Conservation (phyloP, 2,888 invertebrate genomes). For the Pocota personata region DNA sequence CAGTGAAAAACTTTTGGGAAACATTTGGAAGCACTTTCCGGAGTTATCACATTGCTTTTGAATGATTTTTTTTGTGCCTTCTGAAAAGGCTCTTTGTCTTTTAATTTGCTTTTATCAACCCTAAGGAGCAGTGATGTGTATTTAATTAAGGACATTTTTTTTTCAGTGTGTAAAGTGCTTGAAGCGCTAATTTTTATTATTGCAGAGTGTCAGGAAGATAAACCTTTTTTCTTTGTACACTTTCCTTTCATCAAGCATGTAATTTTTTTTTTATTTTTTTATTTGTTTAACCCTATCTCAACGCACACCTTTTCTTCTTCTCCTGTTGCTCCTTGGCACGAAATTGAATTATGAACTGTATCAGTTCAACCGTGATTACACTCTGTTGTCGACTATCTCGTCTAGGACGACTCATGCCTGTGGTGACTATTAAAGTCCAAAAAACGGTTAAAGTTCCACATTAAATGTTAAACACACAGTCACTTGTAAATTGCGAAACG, state of each 20-base stretch:
- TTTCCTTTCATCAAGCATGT: slow-evolving; percentile 73
- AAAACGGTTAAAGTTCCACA: slow-evolving; percentile 5
- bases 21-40: slow-evolving; percentile 21
- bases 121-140: background rate
- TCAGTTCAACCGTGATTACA: slow-evolving; percentile 81
- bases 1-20: slow-evolving; percentile 39
- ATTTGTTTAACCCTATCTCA: slow-evolving; percentile 18
- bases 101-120: slow-evolving; percentile 24
- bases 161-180: slow-evolving; percentile 10
- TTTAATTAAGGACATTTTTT: slow-evolving; percentile 32
- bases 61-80: background rate
- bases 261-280: slow-evolving; percentile 37
- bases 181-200: slow-evolving; percentile 27
- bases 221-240: slow-evolving; percentile 61
- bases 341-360: slow-evolving; percentile 82
- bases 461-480: slow-evolving; percentile 22
- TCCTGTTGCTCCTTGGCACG: slow-evolving; percentile 81
- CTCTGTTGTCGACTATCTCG: slow-evolving; percentile 80
- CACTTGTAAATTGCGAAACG: slow-evolving; percentile 2
- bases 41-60: background rate
- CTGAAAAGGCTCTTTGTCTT: background rate
- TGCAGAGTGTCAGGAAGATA: background rate
- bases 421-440: slow-evolving; percentile 26
- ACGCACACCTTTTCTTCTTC: slow-evolving; percentile 80
- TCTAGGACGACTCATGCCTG: slow-evolving; percentile 80